Evolutionary conservation across 2,797 vertebrate species (phyloP).

Genomic region (Malurus leucopterus): DNA sequence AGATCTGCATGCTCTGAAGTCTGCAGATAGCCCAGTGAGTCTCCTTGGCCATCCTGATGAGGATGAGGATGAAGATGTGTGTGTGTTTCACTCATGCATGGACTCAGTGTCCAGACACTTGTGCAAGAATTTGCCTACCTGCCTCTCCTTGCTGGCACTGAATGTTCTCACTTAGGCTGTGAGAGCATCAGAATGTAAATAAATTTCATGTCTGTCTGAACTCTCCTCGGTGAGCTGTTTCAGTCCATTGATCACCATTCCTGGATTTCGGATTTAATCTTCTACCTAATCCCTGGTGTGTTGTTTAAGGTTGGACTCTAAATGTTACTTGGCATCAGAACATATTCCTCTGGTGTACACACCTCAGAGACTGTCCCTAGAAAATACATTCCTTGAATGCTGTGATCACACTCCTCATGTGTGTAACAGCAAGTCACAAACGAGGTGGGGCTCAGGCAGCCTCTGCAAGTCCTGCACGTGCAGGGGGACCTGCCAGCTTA

Average conservation of each 20-base stretch:
- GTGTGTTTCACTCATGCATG: background rate
- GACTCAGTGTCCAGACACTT: background rate
- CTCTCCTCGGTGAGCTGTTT: background rate
- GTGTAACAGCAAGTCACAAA: background rate
- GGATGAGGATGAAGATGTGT: background rate
- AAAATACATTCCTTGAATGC: background rate
- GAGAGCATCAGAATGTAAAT: background rate
- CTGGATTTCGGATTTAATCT: background rate
- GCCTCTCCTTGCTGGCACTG: background rate
- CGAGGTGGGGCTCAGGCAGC: background rate
- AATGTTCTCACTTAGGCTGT: background rate
- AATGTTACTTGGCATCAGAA: background rate
- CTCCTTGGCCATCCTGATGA: background rate
- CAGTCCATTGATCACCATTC: background rate
- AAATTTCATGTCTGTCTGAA: background rate
- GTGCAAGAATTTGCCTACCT: background rate
- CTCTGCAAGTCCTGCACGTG: background rate
- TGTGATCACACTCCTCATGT: background rate
- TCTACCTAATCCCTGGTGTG: background rate
- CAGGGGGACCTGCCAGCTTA: background rate
- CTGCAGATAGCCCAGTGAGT: background rate
- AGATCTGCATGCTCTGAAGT: background rate
- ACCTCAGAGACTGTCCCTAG: background rate
- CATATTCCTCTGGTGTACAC: background rate
- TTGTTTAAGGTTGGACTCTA: background rate